Conservation (phyloP, 2,113 vertebrate genomes). For the Oncorhynchus kisutch region DNA sequence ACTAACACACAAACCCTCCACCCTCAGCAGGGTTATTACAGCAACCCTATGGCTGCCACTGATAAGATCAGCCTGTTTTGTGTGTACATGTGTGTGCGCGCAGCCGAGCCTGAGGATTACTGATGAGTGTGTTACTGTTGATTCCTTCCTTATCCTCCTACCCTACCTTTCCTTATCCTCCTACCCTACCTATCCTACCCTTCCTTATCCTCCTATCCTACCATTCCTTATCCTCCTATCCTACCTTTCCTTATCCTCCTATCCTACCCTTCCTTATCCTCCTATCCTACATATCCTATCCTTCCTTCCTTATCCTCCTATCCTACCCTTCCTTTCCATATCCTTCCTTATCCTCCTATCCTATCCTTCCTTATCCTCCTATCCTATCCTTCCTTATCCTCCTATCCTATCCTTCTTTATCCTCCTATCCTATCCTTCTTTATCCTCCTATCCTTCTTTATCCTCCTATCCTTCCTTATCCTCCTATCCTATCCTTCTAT, state of each 20-base stretch:
- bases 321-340: neutral
- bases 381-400: neutral
- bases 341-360: neutral
- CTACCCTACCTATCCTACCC: neutral
- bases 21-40: too few relatives aligned
- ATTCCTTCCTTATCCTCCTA: neutral
- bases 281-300: neutral
- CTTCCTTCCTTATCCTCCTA: too few relatives aligned
- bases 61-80: neutral
- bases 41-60: too few relatives aligned
- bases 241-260: neutral
- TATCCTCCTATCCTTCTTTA: too few relatives aligned
- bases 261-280: too few relatives aligned
- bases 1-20: too few relatives aligned
- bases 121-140: neutral
- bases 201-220: neutral
- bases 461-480: too few relatives aligned
- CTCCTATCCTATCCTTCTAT: neutral
- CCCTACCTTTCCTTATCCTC: neutral
- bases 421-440: too few relatives aligned
- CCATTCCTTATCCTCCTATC: neutral
- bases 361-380: neutral
- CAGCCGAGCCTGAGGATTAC: neutral
- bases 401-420: too few relatives aligned
- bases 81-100: neutral